phyloP scores from a whole-genome alignment of 2,888 invertebrate genomes.

The Eumacrocentrus americanus region DNA sequence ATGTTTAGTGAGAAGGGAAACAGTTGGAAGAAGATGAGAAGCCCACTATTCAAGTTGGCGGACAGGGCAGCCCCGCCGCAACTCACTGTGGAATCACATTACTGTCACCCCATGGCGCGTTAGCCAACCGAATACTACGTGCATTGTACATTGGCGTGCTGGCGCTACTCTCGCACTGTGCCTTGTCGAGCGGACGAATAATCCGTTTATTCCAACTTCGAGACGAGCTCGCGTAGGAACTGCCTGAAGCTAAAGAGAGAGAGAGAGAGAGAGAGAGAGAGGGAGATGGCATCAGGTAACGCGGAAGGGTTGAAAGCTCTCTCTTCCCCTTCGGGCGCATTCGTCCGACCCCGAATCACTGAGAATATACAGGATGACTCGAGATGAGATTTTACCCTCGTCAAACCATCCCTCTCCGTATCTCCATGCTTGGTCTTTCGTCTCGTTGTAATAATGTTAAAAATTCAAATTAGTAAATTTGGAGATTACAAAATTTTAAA shows the following conservation, averaged over 20 bases:
- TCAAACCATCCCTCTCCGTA: conserved; percentile 19
- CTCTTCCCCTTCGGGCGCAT: conserved; percentile 10
- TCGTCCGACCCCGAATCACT: conserved; percentile 23
- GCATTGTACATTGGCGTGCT: conserved; percentile 45
- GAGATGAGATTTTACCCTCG: conserved; percentile 27
- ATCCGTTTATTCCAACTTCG: conserved; percentile 59
- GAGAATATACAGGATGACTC: conserved; percentile 15
- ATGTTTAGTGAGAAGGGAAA: conserved; percentile 1
- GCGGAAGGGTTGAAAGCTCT: conserved; percentile 22
- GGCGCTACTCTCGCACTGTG: conserved; percentile 14
- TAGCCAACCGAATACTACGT: conserved; percentile 51
- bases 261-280: conserved; percentile 11
- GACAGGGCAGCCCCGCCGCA: conserved; percentile 47
- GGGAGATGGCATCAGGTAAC: neutral
- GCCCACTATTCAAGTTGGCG: conserved; percentile 43
- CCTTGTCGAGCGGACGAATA: conserved; percentile 47
- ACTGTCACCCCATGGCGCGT: conserved; percentile 49
- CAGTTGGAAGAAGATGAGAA: conserved; percentile 12
- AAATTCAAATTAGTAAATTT: conserved; percentile 10
- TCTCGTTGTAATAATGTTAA: neutral
- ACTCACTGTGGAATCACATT: conserved; percentile 55
- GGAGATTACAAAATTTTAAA: neutral
- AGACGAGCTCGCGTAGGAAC: conserved; percentile 30
- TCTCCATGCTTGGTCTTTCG: conserved; percentile 11
- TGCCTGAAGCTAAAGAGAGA: conserved; percentile 6